Percentiles rank a stretch among this genome's conserved stretches.
Evolutionary conservation across 2,888 invertebrate species (phyloP).

Genomic region (Drosophila kokeensis): DNA sequence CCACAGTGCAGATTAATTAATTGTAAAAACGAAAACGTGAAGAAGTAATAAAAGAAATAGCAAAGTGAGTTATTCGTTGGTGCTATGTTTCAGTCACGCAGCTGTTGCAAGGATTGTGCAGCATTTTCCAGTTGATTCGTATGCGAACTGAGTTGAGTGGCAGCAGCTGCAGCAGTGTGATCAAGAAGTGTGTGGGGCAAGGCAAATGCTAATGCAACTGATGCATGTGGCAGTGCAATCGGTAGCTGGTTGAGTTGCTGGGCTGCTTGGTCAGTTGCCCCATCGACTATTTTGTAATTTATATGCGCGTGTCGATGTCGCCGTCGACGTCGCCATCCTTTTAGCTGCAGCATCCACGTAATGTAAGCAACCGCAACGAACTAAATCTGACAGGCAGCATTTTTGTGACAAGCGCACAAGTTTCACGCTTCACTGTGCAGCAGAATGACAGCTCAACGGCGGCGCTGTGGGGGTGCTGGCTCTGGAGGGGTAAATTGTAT

Average conservation of each 20-base stretch:
- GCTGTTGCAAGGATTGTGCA: conserved; percentile 40
- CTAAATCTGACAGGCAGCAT: conserved; percentile 83
- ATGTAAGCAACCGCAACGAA: conserved; percentile 55
- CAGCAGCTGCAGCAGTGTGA: conserved; percentile 38
- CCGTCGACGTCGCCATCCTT: conserved; percentile 8
- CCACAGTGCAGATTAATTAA: conserved; percentile 57
- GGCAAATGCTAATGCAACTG: conserved; percentile 48
- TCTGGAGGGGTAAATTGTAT: conserved; percentile 2
- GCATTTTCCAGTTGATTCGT: conserved; percentile 34
- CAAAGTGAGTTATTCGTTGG: conserved; percentile 6
- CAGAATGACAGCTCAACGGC: conserved; percentile 44
- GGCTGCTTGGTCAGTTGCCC: conserved; percentile 28
- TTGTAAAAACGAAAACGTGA: conserved; percentile 47
- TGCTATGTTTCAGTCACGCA: conserved; percentile 18
- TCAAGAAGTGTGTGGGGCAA: neutral
- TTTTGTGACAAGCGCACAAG: conserved; percentile 84
- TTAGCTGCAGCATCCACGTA: conserved; percentile 25
- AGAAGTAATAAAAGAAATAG: conserved; percentile 29
- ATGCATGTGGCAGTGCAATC: conserved; percentile 39
- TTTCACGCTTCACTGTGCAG: conserved; percentile 82
- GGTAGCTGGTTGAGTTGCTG: conserved; percentile 9
- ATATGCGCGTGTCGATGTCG: conserved; percentile 55
- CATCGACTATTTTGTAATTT: conserved; percentile 66
- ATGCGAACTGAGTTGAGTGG: conserved; percentile 59
- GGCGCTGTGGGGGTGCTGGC: neutral